A percentile compares a stretch with the other conserved stretches of the same genome.
phyloP scores from a whole-genome alignment of 30 jellyfish, hydroid and myxozoan species.

The Haliclystus octoradiatus region DNA sequence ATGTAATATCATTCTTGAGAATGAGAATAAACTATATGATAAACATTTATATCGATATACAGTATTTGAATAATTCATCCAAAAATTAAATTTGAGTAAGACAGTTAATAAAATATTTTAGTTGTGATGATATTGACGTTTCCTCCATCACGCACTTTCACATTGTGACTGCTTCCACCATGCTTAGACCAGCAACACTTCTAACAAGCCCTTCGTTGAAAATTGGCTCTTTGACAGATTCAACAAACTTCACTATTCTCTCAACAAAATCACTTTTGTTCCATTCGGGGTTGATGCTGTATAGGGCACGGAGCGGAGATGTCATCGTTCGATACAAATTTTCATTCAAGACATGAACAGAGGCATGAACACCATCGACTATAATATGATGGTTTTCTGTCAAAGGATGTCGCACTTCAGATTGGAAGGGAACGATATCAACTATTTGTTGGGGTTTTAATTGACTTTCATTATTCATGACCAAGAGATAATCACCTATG shows the following conservation, averaged over 20 bases:
- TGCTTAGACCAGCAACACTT: no score
- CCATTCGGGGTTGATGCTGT: conserved; percentile 27
- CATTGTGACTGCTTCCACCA: no score
- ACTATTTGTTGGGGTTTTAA: conserved; percentile 1
- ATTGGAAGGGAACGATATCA: conserved; percentile 7
- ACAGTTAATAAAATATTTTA: no score
- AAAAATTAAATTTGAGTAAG: no score
- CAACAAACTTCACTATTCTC: conserved; percentile 25
- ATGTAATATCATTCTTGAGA: no score
- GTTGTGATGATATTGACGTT: no score
- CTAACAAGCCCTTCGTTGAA: no score
- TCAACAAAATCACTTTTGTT: conserved; percentile 18
- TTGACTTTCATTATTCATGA: conserved; percentile 2
- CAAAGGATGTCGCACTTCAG: conserved; percentile 19
- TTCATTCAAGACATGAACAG: conserved; percentile 24
- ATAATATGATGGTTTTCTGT: conserved; percentile 34
- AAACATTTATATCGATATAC: no score
- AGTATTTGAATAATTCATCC: no score
- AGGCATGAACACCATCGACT: conserved; percentile 34
- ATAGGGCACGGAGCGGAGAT: conserved; percentile 15
- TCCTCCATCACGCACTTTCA: no score
- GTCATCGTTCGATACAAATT: conserved; percentile 24
- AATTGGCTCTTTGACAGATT: conserved; percentile 26
- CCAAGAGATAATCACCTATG: conserved; percentile 15
- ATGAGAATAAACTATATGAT: no score